Base-by-base conservation (phyloP, 37 sponge, comb jelly and placozoan genomes). In the Beroe ovata region DNA sequence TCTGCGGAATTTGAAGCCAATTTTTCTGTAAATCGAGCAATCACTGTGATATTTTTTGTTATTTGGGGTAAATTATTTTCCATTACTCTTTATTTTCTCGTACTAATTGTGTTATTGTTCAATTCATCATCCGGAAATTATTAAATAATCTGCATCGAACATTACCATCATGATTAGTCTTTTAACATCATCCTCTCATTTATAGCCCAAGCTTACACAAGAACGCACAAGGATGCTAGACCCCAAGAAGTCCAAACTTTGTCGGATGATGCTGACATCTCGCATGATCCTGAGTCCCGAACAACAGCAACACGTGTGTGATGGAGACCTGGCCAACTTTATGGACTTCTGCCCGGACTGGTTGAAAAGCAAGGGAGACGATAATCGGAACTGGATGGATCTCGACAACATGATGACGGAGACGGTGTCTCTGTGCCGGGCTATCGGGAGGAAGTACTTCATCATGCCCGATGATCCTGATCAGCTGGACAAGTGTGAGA, bases 321-420 rank as follows among this genome's bases (percentile, higher is more conserved):
- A 66, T 32, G 18, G 35, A 14, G 30, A 66, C 32, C 69, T 66
- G 1, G 33, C 69, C 16, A 66, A 66, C 69, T 66, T 34, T 37
- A 66, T 66, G 69, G 36, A 66, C 36, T 30, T 34, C 69, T 66
- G 69, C 35, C 69, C 69, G 30, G 69, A 66, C 11, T 66, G 69
- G 69, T 37, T 66, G 18, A 66, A 66, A 66, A 18, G 36, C 30
- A 26, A 66, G 69, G 69, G 30, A 11, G 69, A 66, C 36, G 30
- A 25, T 18, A 29, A 25, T 30, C 29, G 34, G 69, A 66, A 66
- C 69, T 66, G 69, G 69, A 66, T 66, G 69, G 69, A 66, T 16
- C 69, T 66, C 6, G 69, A 66, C 69, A 66, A 66, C 69, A 66
- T 29, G 69, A 66, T 66, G 69, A 66, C 69, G 29, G 69, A 66